These are phyloP conservation scores for Salticus scenicus DNA, from an alignment of 2,888 invertebrate species.

Conservation along the genomic window DNA sequence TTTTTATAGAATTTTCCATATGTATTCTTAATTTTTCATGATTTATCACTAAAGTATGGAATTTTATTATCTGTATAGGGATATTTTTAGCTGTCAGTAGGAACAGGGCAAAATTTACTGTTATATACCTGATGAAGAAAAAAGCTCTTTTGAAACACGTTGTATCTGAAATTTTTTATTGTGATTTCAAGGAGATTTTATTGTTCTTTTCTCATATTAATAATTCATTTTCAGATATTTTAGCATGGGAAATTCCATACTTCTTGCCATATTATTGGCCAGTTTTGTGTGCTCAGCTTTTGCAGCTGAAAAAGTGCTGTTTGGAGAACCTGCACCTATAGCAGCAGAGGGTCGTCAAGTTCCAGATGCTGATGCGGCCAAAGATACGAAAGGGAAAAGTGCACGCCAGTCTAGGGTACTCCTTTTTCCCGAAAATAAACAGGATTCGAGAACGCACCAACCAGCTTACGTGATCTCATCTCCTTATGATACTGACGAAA, in stretches of 20 bases:
- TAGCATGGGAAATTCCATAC: constrained; percentile 19
- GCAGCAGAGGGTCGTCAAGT: constrained; percentile 46
- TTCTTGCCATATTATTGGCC: background rate
- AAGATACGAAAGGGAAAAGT: constrained; percentile 37
- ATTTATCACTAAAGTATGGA: too few species aligned
- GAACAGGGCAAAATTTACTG: too few species aligned
- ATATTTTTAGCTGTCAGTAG: too few species aligned
- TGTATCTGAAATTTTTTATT: too few species aligned
- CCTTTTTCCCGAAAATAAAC: constrained; percentile 47
- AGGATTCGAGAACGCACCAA: constrained; percentile 60
- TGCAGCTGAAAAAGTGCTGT: constrained; percentile 51
- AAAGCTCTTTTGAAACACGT: too few species aligned
- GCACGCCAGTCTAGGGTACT: constrained; percentile 48
- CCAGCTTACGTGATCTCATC: constrained; percentile 46
- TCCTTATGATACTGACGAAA: constrained; percentile 44
- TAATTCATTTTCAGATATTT: constrained; percentile 20
- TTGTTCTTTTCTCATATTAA: too few species aligned
- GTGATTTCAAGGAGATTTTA: too few species aligned
- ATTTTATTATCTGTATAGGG: too few species aligned
- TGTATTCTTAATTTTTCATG: too few species aligned
- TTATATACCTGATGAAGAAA: too few species aligned
- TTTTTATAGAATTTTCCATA: too few species aligned
- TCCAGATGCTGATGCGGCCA: constrained; percentile 30
- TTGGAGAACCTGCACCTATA: constrained; percentile 54
- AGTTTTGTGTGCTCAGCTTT: background rate